Evolutionary conservation across 2,797 vertebrate species (phyloP), one percentile per base, ranked within the genome.

Genomic region (Cygnus olor): DNA sequence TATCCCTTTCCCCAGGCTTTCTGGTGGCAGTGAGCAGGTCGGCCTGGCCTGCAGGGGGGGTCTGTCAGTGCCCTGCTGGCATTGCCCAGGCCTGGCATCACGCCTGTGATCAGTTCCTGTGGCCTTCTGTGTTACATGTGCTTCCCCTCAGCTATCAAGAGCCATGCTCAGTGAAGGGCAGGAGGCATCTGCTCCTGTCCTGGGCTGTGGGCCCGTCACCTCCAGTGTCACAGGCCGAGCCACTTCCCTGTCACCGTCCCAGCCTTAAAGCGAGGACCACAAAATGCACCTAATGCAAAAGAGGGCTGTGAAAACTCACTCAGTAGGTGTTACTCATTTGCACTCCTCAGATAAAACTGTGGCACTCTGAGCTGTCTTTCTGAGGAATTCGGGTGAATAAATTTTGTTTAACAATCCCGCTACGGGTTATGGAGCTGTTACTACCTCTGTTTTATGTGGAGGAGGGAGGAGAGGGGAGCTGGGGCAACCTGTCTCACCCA

Each of bases 71-170:
- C 44, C 70, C 51, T 4, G 15, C 21, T 65, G 38, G 38, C 40
- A 5, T 44, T 64, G 4, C 40, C 30, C 20, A 22, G 19, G 24
- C 47, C 32, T 76, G 53, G 13, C 24, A 49, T 49, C 49, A 49
- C 2, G 2, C 24, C 13, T 49, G 13, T 49, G 24, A 49, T 36
- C 2, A 4, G 11, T 79, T 86, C 57, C 10, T 0, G 0, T 57
- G 63, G 28, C 53, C 13, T 19, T n/a, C 25, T 71, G 73, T 32
- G 49, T 61, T 68, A 56, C 0, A 1, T 38, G 20, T 66, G 53
- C 63, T 56, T 7, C 36, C 13, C 11, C 17, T 45, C 36, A 42
- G 22, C 18, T 44, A 51, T 15, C 12, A 58, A 56, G 69, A 88
- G 14, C 51, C 1, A 0, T 24, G 19, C 22, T 49, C 25, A 51